Evolutionary conservation across 2,888 invertebrate genomes (phyloP), one percentile per base, ranked within the genome.

Genomic region (Ceratothoa steindachneri): DNA sequence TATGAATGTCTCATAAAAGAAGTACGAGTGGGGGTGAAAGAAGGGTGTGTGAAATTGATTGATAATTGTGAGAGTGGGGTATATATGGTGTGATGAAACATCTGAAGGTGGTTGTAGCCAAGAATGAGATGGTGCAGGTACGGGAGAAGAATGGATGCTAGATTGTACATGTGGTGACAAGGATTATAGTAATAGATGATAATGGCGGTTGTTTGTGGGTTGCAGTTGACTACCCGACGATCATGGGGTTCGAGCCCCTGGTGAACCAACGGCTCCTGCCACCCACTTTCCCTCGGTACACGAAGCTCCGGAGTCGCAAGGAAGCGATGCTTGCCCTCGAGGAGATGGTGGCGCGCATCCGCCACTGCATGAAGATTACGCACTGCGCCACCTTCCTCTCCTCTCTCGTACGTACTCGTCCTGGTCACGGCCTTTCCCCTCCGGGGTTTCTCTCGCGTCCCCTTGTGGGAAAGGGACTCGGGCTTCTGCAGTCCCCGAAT

Each of bases 231-330:
- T 77, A 80, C 64, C 77, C 75, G 30, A 70, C 70, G 29, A 83
- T 84, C 73, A 81, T 93, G 88, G 97, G 97, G 0, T 98, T 98
- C 85, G 96, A 97, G 83, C 95, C 97, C 1, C 90, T 95, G 85
- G 92, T 97, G 64, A 98, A 98, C 86, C 97, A 97, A 85, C 89
- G 96, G 60, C 87, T 97, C 68, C 87, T 98, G 72, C 98, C 98
- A n/a, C 97, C 98, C 0, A 97, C 98, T 22, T 99, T 98, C 87
- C 98, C 98, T 0, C 89, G 98, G 24, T 97, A 95, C 85, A 95
- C 96, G 0, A 92, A 93, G 85, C 95, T 97, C 82, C 92, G 92
- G 81, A 80, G 81, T n/a, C 87, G 90, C 80, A 85, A 87, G 69
- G 93, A 93, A 83, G 93, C 96, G 41, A 84, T 95, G 77, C 87